A percentile compares a stretch with the other conserved stretches of the same genome.
Evolutionary conservation across 2,888 invertebrate genomes (phyloP).

Genomic region (Lacanobia oleracea): DNA sequence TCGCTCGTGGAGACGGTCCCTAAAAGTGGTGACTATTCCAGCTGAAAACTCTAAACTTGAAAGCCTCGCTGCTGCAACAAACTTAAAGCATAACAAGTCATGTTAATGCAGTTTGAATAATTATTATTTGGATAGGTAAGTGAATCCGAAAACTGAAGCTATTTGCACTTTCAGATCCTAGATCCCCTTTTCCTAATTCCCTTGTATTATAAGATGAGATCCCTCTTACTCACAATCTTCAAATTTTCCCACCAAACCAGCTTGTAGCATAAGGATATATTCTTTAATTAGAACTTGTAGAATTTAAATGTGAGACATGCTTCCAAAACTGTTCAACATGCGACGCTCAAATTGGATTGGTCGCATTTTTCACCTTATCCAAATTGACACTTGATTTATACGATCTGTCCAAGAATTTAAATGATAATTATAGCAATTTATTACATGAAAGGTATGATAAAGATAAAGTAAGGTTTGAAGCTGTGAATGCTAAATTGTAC

Average conservation of each 20-base stretch:
- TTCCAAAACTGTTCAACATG: slow-evolving; percentile 5
- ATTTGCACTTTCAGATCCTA: too few species aligned
- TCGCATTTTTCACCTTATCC: slow-evolving; percentile 30
- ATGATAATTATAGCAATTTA: slow-evolving; percentile 48
- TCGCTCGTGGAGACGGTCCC: too few species aligned
- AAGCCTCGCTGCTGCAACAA: too few species aligned
- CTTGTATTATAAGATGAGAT: neutral
- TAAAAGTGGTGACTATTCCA: too few species aligned
- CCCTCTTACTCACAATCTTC: neutral
- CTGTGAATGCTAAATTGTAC: neutral
- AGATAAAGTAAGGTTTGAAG: neutral
- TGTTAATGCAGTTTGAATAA: too few species aligned
- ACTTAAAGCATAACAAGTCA: too few species aligned
- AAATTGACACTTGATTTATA: slow-evolving; percentile 33
- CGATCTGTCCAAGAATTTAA: slow-evolving; percentile 37
- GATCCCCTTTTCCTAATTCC: neutral
- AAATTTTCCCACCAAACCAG: slow-evolving; percentile 14
- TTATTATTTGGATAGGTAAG: too few species aligned
- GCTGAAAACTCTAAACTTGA: too few species aligned
- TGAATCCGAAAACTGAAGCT: too few species aligned
- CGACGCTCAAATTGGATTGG: slow-evolving; percentile 16
- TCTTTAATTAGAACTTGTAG: slow-evolving; percentile 21
- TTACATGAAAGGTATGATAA: slow-evolving; percentile 8
- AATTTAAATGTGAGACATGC: slow-evolving; percentile 33
- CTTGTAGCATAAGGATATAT: neutral